These are phyloP conservation scores for Laupala kohalensis DNA, from an alignment of 1,140 invertebrate species.

Conservation along the genomic window DNA sequence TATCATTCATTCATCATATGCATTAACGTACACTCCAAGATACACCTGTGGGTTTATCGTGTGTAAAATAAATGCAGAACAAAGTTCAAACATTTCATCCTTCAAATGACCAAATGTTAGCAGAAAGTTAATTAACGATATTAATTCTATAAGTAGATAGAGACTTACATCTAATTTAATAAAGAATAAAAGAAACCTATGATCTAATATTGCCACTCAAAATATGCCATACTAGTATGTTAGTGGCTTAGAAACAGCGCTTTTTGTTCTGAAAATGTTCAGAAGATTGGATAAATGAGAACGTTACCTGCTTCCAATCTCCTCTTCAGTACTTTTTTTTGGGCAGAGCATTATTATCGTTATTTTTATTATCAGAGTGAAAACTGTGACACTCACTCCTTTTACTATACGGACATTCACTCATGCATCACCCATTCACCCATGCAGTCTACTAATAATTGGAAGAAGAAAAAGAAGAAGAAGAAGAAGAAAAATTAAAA, in stretches of 20 bases:
- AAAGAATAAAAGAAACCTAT: not conserved
- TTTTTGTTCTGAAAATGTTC: not conserved
- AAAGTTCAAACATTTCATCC: not conserved
- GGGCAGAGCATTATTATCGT: not conserved
- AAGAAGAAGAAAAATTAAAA: too few species aligned
- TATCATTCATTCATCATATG: not conserved
- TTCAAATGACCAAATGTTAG: not conserved
- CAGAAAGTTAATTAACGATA: not conserved
- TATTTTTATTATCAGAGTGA: not conserved
- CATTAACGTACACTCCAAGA: not conserved
- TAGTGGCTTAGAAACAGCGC: not conserved
- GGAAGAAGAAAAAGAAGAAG: too few species aligned
- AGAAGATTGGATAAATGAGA: not conserved
- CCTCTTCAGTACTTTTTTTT: not conserved
- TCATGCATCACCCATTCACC: not conserved
- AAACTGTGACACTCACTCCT: not conserved
- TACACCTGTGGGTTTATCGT: not conserved
- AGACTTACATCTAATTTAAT: not conserved
- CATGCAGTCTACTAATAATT: not conserved
- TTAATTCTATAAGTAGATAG: not conserved
- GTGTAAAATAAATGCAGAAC: not conserved
- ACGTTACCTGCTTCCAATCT: not conserved
- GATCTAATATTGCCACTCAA: not conserved
- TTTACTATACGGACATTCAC: not conserved
- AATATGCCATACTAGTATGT: not conserved